These are phyloP conservation scores for Pachycephala philippinensis DNA, from an alignment of 2,113 vertebrate genomes.

Conservation along the genomic window DNA sequence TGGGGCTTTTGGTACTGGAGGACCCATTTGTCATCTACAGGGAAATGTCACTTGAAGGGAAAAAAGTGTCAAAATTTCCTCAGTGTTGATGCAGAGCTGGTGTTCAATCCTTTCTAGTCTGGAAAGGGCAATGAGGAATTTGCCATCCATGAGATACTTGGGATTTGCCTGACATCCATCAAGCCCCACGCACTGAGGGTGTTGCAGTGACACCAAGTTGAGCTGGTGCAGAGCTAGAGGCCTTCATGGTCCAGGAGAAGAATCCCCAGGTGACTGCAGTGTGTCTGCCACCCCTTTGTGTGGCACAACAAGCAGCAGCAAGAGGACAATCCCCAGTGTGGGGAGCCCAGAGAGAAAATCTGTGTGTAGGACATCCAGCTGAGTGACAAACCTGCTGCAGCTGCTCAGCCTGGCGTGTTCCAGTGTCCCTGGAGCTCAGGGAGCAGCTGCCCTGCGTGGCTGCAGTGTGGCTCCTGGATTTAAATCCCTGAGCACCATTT, in stretches of 20 bases:
- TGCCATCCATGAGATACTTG: rapidly evolving
- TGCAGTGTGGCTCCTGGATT: not conserved
- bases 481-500: not conserved
- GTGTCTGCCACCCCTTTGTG: not conserved
- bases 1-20: not conserved
- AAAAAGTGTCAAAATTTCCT: not conserved
- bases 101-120: not conserved
- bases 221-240: not conserved
- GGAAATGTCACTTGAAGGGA: not conserved
- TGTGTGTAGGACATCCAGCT: not conserved
- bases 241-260: not conserved
- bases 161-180: not conserved
- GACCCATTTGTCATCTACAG: not conserved
- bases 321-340: not conserved
- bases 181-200: not conserved
- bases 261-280: not conserved
- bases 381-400: not conserved
- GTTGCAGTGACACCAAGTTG: not conserved
- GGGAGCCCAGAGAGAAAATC: not conserved
- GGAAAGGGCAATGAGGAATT: not conserved
- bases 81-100: not conserved
- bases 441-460: not conserved
- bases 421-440: not conserved
- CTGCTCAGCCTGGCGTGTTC: not conserved
- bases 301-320: not conserved